A percentile compares a stretch with the other conserved stretches of the same genome.
Evolutionary conservation across 2,888 invertebrate species (phyloP).

Genomic region (Brassicogethes aeneus): DNA sequence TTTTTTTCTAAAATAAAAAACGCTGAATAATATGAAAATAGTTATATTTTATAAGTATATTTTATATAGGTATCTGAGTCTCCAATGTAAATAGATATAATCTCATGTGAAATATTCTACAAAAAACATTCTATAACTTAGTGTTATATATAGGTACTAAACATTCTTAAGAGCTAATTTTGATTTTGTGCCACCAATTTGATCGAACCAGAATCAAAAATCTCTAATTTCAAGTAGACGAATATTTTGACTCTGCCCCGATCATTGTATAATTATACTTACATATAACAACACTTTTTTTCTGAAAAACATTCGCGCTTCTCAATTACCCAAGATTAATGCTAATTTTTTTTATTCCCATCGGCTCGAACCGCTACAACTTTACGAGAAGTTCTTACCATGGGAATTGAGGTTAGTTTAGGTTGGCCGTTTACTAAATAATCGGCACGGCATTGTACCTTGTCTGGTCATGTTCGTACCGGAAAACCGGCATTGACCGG

Average conservation of each 20-base stretch:
- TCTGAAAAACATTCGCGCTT: background rate
- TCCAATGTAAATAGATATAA: conserved; percentile 39
- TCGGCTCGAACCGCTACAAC: background rate
- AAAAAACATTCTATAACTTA: conserved; percentile 36
- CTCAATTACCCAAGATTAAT: background rate
- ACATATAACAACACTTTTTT: conserved; percentile 9
- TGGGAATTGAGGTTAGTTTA: conserved; percentile 7
- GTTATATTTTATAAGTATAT: conserved; percentile 33
- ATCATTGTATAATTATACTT: conserved; percentile 1
- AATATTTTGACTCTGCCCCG: background rate
- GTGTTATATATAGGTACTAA: conserved; percentile 34
- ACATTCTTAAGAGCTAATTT: conserved; percentile 36
- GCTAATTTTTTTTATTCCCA: background rate
- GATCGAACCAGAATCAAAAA: background rate
- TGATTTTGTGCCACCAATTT: conserved; percentile 38
- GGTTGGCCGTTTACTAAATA: conserved; percentile 2
- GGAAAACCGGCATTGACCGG: conserved; percentile 15
- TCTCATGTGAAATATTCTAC: conserved; percentile 37
- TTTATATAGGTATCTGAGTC: conserved; percentile 36
- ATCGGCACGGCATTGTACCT: conserved; percentile 12
- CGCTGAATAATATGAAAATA: conserved; percentile 38
- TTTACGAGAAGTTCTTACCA: conserved; percentile 1
- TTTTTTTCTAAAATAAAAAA: conserved; percentile 27
- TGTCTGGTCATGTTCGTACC: conserved; percentile 11
- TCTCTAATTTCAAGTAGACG: background rate